Base-by-base conservation (phyloP, 2,888 invertebrate genomes). In the Buathra laborator region DNA sequence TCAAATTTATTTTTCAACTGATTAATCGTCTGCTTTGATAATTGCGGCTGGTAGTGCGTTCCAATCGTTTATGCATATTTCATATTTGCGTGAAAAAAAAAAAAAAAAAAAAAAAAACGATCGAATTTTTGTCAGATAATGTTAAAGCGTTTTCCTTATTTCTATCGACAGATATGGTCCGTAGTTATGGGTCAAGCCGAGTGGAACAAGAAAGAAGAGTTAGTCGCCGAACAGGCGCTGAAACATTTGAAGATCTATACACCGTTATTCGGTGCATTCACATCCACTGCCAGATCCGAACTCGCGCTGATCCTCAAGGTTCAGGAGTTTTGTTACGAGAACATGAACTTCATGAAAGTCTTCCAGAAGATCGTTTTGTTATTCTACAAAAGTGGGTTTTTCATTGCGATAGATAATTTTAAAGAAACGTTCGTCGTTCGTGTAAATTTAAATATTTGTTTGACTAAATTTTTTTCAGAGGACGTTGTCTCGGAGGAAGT, bases 331-430 rank as follows among this genome's bases (percentile, higher is more conserved):
- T 99, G 99, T 95, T 99, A 99, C 94, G 99, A 99, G 94, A 99
- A 99, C 95, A 99, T 99, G 99, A 98, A 97, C 94, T 99, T 99
- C 94, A 98, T 99, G 98, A 98, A 98, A 94, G 98, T 98, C 94
- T 99, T 99, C 96, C 98, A 98, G 94, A 99, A 99, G 95, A 98
- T 99, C 92, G 97, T 99, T 92, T 96, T 99, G 94, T 96, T 99
- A 93, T 97, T 99, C 95, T 99, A 99, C 95, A 99, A 98, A 96
- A 98, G 97, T 97, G 94, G 94, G 95, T 93, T 24, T 82, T 71
- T 75, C 70, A 29, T 77, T 87, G 85, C 19, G 19, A 16, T n/a
- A 24, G 1, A 24, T 24, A 3, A 46, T 62, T 32, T n/a, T 37
- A 0, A 19, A 51, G 29, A 43, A 19, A 48, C 48, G 16, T 51